Percentiles rank a stretch among this genome's conserved stretches.
Conservation (phyloP, 2,888 invertebrate genomes). For the Junonia oenone region DNA sequence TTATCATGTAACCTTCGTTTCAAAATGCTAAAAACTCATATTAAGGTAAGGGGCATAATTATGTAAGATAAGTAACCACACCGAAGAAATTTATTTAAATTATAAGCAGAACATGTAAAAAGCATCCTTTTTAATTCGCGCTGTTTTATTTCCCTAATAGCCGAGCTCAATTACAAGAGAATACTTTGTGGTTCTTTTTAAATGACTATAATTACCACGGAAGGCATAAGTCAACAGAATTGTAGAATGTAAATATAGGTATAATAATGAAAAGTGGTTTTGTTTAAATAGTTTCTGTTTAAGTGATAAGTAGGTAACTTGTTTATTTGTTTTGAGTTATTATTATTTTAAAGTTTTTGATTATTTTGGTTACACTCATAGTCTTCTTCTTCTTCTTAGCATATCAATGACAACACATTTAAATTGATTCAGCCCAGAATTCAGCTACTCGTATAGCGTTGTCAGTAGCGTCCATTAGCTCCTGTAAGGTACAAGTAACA, state of each 20-base stretch:
- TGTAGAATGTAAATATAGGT: background rate
- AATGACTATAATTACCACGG: slow-evolving; percentile 8
- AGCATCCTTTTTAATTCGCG: background rate
- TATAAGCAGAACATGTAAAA: background rate
- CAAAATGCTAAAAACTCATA: too few relatives aligned
- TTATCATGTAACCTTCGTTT: too few relatives aligned
- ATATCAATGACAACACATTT: too few relatives aligned
- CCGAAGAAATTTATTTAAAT: background rate
- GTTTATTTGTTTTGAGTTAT: background rate
- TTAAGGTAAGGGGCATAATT: too few relatives aligned
- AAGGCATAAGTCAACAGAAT: background rate
- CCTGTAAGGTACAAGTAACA: too few relatives aligned
- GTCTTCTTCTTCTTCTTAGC: too few relatives aligned
- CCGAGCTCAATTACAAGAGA: slow-evolving; percentile 13
- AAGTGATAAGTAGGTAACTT: background rate
- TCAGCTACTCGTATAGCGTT: too few relatives aligned
- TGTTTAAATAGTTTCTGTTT: background rate
- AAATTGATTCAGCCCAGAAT: too few relatives aligned
- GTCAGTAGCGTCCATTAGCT: too few relatives aligned
- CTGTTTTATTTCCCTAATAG: slow-evolving; percentile 12
- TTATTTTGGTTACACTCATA: too few relatives aligned
- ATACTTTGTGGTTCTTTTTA: slow-evolving; percentile 8
- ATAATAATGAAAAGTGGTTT: background rate
- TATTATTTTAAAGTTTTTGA: too few relatives aligned
- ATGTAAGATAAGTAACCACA: too few relatives aligned